Base-by-base conservation (phyloP, 2,797 vertebrate genomes). In the Urophycis tenuis region DNA sequence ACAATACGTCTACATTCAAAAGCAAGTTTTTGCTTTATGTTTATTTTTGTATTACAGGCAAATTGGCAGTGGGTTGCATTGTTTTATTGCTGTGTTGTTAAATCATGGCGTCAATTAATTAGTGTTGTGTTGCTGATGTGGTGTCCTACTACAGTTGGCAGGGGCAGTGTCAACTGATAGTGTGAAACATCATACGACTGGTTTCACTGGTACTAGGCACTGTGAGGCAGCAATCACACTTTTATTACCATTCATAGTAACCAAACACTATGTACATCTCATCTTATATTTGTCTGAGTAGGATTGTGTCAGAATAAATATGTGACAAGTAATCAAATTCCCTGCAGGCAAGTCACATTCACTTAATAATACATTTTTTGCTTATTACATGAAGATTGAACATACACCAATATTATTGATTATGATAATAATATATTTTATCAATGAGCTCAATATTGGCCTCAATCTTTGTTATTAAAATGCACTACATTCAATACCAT, bases 211-310 rank as follows among this genome's bases (percentile, higher is more conserved):
- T 15, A 79, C 75, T 32, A 29, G 45, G 5, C 12, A 79, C 75
- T 10, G 32, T 81, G 67, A 73, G 71, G 74, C 64, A 83, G 77
- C 72, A 81, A 80, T 73, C 72, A 7, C 75, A 70, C 72, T 78
- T 91, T 90, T 86, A 91, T 87, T 89, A 5, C 60, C 39, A 77
- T 78, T 75, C 1, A 78, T 67, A 82, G 85, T 45, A 10, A 84
- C 82, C 88, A 85, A 31, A 81, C 72, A 67, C 36, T 79, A 64
- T 32, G 2, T 75, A 84, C 81, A 83, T 36, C 75, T 81, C n/a
- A 80, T 71, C n/a, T 19, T 39, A 22, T 72, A 53, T 74, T 69
- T 29, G n/a, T 69, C 15, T 29, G n/a, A 32, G 31, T 64, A 30
- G 14, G 3, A 2, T 53, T 30, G 76, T 1, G 70, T 80, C 74